Percentiles rank a stretch among this genome's conserved stretches.
These are phyloP conservation scores for Phymorhynchus buccinoides DNA, from an alignment of 1,140 invertebrate genomes.

Conservation along the genomic window DNA sequence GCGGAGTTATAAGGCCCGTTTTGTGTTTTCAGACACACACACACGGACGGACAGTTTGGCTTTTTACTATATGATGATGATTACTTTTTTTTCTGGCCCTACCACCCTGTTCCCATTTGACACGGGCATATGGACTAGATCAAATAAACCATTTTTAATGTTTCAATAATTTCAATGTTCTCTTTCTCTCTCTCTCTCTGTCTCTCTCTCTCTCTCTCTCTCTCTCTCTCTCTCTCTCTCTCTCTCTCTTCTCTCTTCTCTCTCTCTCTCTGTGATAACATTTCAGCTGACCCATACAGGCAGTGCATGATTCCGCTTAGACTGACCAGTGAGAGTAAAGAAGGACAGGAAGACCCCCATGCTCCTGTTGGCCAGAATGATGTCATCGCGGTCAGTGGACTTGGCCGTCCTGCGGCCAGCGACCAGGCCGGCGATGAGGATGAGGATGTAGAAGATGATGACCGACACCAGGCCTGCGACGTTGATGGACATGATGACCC, in stretches of 20 bases:
- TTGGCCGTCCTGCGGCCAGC: slow-evolving; percentile 75
- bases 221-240: slow-evolving; percentile 7
- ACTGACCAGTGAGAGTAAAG: slow-evolving; percentile 94
- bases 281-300: not conserved
- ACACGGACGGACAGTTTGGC: no score
- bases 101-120: no score
- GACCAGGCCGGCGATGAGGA: slow-evolving; percentile 59
- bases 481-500: slow-evolving; percentile 79
- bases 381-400: slow-evolving; percentile 85
- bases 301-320: no score
- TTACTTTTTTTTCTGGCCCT: no score
- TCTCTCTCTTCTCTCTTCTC: not conserved
- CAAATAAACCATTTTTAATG: no score
- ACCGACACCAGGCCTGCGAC: slow-evolving; percentile 84
- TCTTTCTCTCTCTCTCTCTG: no score
- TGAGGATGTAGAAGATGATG: slow-evolving; percentile 62
- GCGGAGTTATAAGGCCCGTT: no score
- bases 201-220: not conserved
- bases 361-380: slow-evolving; percentile 95
- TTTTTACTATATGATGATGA: no score
- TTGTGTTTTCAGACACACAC: no score
- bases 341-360: slow-evolving; percentile 96
- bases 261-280: no score
- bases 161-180: not conserved
- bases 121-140: no score